These are phyloP conservation scores for Eulithis testata DNA, from an alignment of 2,888 invertebrate genomes.

Conservation along the genomic window DNA sequence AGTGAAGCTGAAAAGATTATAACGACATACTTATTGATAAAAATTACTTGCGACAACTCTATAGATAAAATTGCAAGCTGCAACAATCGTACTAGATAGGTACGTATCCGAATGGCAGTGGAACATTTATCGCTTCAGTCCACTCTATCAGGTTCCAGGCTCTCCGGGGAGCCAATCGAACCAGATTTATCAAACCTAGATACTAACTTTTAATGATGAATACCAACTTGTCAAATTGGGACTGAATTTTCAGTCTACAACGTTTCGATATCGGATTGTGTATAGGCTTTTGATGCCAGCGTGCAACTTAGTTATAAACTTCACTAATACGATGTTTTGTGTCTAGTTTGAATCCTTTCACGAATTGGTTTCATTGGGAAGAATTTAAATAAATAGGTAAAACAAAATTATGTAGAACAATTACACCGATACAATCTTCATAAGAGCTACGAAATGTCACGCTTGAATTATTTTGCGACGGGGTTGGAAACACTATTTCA, in stretches of 20 bases:
- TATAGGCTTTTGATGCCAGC: neutral
- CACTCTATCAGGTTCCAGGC: constrained; percentile 19
- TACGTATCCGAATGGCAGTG: constrained; percentile 21
- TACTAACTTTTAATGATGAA: constrained; percentile 30
- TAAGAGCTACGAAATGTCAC: too few relatives aligned
- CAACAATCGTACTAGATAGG: constrained; percentile 9
- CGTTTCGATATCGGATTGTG: constrained; percentile 5
- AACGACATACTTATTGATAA: too few relatives aligned
- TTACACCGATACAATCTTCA: too few relatives aligned
- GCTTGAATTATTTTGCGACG: too few relatives aligned
- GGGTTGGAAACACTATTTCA: too few relatives aligned
- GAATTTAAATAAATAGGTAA: too few relatives aligned
- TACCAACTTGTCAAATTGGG: constrained; percentile 20
- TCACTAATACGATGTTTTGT: neutral
- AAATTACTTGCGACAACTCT: too few relatives aligned
- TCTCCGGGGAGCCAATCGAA: constrained; percentile 15
- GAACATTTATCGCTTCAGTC: constrained; percentile 27
- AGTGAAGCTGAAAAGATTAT: neutral
- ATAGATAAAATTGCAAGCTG: constrained; percentile 8
- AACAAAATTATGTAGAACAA: too few relatives aligned
- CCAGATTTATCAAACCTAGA: constrained; percentile 20
- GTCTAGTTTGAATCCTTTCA: neutral
- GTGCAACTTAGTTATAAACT: neutral
- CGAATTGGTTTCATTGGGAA: too few relatives aligned
- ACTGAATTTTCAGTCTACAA: constrained; percentile 10